Conservation (phyloP, 2,888 invertebrate genomes). For the Eupsilia transversa region DNA sequence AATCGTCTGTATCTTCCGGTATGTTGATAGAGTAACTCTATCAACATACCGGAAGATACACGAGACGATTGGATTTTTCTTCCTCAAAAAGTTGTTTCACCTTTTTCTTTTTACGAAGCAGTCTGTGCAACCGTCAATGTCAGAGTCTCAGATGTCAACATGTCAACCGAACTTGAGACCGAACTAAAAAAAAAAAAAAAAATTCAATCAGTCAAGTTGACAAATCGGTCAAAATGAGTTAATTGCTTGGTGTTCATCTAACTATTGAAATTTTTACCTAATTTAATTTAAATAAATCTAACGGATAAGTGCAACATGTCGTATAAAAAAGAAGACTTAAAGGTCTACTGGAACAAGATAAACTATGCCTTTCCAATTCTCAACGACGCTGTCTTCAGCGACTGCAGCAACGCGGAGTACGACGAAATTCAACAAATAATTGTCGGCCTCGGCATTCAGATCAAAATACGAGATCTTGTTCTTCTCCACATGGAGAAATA, state of each 20-base stretch:
- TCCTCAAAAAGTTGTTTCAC: background rate
- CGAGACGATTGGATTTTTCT: no score
- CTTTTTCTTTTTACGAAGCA: background rate
- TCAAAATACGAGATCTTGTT: constrained; percentile 84
- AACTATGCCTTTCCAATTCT: constrained; percentile 87
- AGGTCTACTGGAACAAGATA: constrained; percentile 86
- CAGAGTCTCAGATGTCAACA: no score
- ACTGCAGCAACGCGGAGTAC: constrained; percentile 82
- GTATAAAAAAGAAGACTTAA: constrained; percentile 79
- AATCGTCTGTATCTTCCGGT: no score
- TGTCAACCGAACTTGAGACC: background rate
- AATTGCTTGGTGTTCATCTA: no score
- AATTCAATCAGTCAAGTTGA: no score
- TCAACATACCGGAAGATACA: background rate
- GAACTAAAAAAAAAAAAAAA: no score
- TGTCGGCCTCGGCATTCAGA: constrained; percentile 80
- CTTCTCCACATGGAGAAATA: constrained; percentile 90
- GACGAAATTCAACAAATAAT: constrained; percentile 86
- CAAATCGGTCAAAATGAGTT: background rate
- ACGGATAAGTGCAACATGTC: constrained; percentile 71
- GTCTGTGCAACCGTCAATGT: constrained; percentile 7
- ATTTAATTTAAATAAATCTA: no score
- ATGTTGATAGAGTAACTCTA: no score
- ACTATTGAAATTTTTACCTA: background rate
- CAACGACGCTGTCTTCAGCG: constrained; percentile 81